phyloP scores from a whole-genome alignment of 92 coral and sea anemone genomes.

The Parazoanthus swiftii region DNA sequence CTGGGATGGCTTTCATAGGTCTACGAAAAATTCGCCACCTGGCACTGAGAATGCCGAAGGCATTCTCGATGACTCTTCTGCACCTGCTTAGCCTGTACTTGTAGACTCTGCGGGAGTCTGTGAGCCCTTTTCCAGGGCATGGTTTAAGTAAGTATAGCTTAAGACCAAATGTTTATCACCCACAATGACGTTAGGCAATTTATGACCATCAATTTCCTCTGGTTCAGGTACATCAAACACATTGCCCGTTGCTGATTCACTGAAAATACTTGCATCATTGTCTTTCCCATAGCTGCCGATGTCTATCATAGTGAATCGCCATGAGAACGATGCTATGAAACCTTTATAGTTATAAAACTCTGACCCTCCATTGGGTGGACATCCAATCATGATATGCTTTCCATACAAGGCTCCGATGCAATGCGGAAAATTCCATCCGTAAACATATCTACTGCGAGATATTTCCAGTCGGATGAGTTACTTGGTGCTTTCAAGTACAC shows the following conservation, averaged over 20 bases:
- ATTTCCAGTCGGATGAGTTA: constrained; percentile 47
- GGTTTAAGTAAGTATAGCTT: constrained; percentile 38
- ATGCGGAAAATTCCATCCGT: constrained; percentile 45
- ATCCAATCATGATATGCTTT: constrained; percentile 32
- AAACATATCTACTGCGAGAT: constrained; percentile 53
- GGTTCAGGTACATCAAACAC: constrained; percentile 6
- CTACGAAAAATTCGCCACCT: constrained; percentile 28
- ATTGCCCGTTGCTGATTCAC: constrained; percentile 19
- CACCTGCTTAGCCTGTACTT: constrained; percentile 31
- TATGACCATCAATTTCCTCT: constrained; percentile 11
- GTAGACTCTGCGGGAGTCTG: constrained; percentile 23
- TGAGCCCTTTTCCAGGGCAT: constrained; percentile 33
- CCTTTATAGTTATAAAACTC: constrained; percentile 43
- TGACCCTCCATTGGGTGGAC: constrained; percentile 34
- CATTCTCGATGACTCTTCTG: constrained; percentile 27
- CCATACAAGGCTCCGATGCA: constrained; percentile 45
- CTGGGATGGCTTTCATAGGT: constrained; percentile 17
- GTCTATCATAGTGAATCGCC: constrained; percentile 33
- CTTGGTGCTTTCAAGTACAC: constrained; percentile 43
- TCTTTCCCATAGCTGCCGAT: constrained; percentile 35
- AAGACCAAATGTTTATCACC: constrained; percentile 31
- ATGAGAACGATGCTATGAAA: constrained; percentile 40
- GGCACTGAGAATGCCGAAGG: constrained; percentile 6
- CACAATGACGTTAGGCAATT: constrained; percentile 22
- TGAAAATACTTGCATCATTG: constrained; percentile 24